phyloP scores from a whole-genome alignment of 1,140 invertebrate species.

The Bradysia coprophila region DNA sequence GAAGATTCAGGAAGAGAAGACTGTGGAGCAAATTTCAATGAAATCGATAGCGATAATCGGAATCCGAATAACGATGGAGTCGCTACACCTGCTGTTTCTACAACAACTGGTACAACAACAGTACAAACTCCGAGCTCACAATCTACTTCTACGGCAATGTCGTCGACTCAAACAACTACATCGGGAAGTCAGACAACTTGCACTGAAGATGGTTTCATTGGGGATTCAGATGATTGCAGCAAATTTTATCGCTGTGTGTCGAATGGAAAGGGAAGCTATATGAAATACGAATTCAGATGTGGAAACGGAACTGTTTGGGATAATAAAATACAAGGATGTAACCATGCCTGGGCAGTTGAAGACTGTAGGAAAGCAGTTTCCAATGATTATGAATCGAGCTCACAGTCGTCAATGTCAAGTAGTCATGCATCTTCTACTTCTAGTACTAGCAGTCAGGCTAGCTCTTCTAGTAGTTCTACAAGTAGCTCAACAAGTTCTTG shows the following conservation, averaged over 20 bases:
- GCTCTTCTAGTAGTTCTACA: constrained; percentile 6
- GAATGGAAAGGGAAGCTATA: constrained; percentile 28
- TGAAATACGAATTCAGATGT: constrained; percentile 38
- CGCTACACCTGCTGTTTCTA: background rate
- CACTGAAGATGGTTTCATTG: constrained; percentile 41
- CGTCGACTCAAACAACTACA: constrained; percentile 7
- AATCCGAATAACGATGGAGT: background rate
- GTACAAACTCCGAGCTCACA: background rate
- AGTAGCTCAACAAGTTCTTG: constrained; percentile 5
- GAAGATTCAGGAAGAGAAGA: constrained; percentile 18
- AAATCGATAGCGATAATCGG: constrained; percentile 11
- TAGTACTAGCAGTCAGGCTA: constrained; percentile 2
- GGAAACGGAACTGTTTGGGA: constrained; percentile 36
- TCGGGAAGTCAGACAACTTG: constrained; percentile 7
- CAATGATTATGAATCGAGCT: constrained; percentile 5
- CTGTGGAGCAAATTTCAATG: constrained; percentile 12
- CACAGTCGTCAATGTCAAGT: constrained; percentile 3
- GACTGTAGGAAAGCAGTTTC: constrained; percentile 12
- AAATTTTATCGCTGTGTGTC: constrained; percentile 51
- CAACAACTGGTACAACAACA: background rate
- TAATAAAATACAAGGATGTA: constrained; percentile 24
- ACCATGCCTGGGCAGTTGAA: constrained; percentile 32
- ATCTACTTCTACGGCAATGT: constrained; percentile 14
- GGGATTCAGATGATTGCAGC: constrained; percentile 44
- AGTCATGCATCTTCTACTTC: background rate